Evolutionary conservation across 2,797 vertebrate species (phyloP), one percentile per base, ranked within the genome.

Genomic region (Myotis pilosus): DNA sequence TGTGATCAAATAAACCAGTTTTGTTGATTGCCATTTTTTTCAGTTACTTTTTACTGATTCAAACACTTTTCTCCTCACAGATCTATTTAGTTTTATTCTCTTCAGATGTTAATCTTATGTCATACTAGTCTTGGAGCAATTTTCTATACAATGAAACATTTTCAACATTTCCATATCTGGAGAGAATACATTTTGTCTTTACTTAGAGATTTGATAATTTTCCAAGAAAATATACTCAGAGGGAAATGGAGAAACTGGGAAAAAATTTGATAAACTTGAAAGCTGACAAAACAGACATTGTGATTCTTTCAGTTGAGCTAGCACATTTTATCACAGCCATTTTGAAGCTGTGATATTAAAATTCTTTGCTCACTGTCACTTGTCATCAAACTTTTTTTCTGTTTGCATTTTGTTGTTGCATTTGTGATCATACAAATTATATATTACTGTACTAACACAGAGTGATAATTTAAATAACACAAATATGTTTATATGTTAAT

Each of bases 241-340:
- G 51, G 16, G n/a, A 87, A 87, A 68, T 87, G 53, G 33, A 68
- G 22, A 68, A 44, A 92, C n/a, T 88, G 36, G 19, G 72, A 84
- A 89, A 94, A 36, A 82, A 85, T 69, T 86, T 90, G 38, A 86
- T 95, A 83, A 86, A 79, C 30, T 92, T 87, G 66, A 76, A 80
- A 81, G 5, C 8, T 92, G 76, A 57, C 76, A 51, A 85, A 97
- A 94, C 8, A 92, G 89, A 93, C 19, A 2, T 41, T 74, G 44
- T 66, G 17, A 93, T 83, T 92, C 69, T 85, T 83, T 87, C n/a
- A 23, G 41, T 62, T 78, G 30, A 81, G 33, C 64, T 81, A 75
- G 72, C 72, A 94, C 57, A 93, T 95, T 97, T 94, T 89, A 69
- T 80, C 55, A 69, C 44, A 87, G 69, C 7, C n/a, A 38, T 92